Conservation (phyloP, 2,113 vertebrate species). For the Myotis lucifugus region DNA sequence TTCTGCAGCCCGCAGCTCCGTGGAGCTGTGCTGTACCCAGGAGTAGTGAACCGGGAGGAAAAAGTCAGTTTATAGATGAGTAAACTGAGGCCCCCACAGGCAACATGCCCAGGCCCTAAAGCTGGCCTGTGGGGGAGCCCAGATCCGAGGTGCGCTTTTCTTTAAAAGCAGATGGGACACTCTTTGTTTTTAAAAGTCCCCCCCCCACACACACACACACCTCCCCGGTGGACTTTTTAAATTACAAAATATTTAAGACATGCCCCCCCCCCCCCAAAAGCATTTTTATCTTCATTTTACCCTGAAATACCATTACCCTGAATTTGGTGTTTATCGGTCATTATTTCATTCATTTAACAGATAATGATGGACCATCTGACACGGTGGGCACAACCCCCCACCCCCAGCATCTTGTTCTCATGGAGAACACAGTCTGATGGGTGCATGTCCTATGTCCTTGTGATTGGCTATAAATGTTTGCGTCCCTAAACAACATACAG, state of each 20-base stretch:
- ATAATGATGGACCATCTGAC: background rate
- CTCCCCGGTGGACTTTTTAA: background rate
- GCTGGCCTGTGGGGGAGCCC: background rate
- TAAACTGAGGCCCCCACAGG: background rate
- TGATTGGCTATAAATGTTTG: background rate
- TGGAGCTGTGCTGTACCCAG: background rate
- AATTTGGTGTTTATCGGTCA: background rate
- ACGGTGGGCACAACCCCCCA: too few relatives aligned
- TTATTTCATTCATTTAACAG: background rate
- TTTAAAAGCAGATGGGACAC: background rate
- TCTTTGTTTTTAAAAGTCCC: background rate
- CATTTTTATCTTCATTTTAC: background rate
- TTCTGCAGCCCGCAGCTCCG: background rate
- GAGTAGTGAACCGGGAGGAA: background rate
- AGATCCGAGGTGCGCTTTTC: background rate
- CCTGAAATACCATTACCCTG: background rate
- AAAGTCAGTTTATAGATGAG: background rate
- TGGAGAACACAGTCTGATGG: background rate
- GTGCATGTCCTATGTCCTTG: too few relatives aligned
- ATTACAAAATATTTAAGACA: background rate
- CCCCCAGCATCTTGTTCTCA: background rate
- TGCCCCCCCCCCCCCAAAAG: too few relatives aligned
- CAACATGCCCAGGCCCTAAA: rapidly evolving
- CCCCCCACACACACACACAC: too few relatives aligned
- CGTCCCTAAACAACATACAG: background rate